Evolutionary conservation across 2,797 vertebrate genomes (phyloP), one percentile per base, ranked within the genome.

Genomic region (Craterocephalus amniculus): DNA sequence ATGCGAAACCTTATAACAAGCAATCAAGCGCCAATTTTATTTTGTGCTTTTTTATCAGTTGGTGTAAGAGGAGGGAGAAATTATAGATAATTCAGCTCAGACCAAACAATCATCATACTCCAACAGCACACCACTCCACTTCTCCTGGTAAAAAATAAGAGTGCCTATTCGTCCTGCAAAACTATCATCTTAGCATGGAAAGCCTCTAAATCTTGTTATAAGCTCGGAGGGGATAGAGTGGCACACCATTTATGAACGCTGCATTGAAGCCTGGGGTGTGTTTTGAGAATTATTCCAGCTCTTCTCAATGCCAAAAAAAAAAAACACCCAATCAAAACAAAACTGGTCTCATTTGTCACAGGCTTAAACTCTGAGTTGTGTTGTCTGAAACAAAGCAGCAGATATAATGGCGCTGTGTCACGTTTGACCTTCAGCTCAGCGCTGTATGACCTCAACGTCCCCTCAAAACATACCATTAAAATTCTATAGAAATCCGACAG

Each of bases 141-240:
- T 73, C 70, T 62, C 36, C 1, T 72, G 82, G 76, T 73, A 70
- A 85, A 87, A 84, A 81, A 78, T 78, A 73, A 80, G 71, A 77
- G 67, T 8, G 79, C 81, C 84, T 82, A 82, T 85, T 87, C 76
- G 83, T 82, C 79, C 83, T 74, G 81, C 81, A 90, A 86, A 89
- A 87, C 78, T 70, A 85, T 91, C 89, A 90, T 91, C 88, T 89
- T 31, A 85, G 88, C 84, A 89, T 77, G 77, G 58, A 90, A 91
- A 92, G 86, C 84, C 81, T 87, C 67, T 86, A 92, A 93, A 92
- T 93, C 91, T 88, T 85, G 91, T 93, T 92, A 93, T 89, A 88
- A 91, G 90, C 91, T 92, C 87, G 92, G 87, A 86, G 87, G 90
- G 89, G 91, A 93, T 92, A 78, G 87, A 88, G 89, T 78, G 81